Conservation (phyloP, 2,113 vertebrate genomes). For the Chaetura pelagica region DNA sequence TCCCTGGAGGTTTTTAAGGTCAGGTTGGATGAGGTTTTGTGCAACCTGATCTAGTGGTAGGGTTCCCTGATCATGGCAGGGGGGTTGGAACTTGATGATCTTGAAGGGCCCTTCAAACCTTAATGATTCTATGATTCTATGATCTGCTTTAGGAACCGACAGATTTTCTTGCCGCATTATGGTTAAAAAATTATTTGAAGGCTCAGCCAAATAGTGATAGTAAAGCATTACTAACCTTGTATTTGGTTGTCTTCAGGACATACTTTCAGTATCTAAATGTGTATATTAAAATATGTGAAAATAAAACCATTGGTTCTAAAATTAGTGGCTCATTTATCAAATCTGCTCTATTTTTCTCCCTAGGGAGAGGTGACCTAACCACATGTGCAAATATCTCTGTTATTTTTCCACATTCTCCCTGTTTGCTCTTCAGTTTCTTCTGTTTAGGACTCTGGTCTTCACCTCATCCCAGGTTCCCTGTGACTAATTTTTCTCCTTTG, state of each 20-base stretch:
- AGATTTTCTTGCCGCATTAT: not conserved
- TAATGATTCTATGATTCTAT: too few species aligned
- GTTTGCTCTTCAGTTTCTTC: not conserved
- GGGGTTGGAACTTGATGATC: too few species aligned
- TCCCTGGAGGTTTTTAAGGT: too few species aligned
- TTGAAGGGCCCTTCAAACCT: too few species aligned
- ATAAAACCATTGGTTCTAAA: not conserved
- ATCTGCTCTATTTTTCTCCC: not conserved
- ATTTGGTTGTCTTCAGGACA: not conserved
- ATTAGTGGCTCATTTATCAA: not conserved
- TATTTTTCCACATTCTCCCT: not conserved
- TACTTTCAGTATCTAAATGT: not conserved
- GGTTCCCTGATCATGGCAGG: too few species aligned
- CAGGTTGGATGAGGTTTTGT: too few species aligned
- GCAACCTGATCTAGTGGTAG: too few species aligned
- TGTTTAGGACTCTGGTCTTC: not conserved
- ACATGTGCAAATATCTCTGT: not conserved
- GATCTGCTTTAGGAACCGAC: not conserved
- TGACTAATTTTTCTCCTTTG: not conserved
- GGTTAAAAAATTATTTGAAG: not conserved
- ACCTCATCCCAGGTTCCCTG: not conserved
- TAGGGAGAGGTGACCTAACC: not conserved
- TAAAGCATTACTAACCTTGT: not conserved
- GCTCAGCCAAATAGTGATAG: not conserved
- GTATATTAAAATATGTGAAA: not conserved